These are phyloP conservation scores for Oscheius sp. DNA, from an alignment of 2,888 invertebrate species.

Conservation along the genomic window DNA sequence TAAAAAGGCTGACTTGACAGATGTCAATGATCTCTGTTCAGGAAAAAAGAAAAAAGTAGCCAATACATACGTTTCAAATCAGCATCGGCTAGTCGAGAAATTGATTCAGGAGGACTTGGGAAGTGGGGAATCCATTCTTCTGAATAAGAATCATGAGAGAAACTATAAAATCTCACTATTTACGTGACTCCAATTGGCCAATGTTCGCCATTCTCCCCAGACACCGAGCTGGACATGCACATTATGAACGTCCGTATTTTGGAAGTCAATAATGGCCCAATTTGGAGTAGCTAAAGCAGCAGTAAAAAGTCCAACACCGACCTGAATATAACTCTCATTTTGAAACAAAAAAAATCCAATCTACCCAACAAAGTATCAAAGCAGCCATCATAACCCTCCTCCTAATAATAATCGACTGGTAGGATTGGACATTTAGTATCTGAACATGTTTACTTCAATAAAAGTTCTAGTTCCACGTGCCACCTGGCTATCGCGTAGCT, in stretches of 20 bases:
- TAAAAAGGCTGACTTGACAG: too few relatives aligned
- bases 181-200: constrained; percentile 35
- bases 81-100: constrained; percentile 62
- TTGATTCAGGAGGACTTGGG: constrained; percentile 61
- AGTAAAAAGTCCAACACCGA: constrained; percentile 54
- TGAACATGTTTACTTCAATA: too few relatives aligned
- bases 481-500: constrained; percentile 61
- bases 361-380: constrained; percentile 47
- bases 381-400: constrained; percentile 46
- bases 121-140: constrained; percentile 69
- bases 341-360: neutral
- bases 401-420: constrained; percentile 60
- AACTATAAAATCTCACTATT: constrained; percentile 19
- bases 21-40: too few relatives aligned
- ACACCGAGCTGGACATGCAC: constrained; percentile 62
- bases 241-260: constrained; percentile 57
- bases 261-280: constrained; percentile 62
- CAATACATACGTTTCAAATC: constrained; percentile 62
- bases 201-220: constrained; percentile 66
- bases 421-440: constrained; percentile 61
- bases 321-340: constrained; percentile 37
- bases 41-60: too few relatives aligned
- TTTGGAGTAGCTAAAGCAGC: constrained; percentile 61
- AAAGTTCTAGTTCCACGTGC: too few relatives aligned
- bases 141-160: constrained; percentile 47